Percentiles rank a stretch among this genome's conserved stretches.
phyloP scores from a whole-genome alignment of 2,888 invertebrate genomes.

The Noctua fimbriata region DNA sequence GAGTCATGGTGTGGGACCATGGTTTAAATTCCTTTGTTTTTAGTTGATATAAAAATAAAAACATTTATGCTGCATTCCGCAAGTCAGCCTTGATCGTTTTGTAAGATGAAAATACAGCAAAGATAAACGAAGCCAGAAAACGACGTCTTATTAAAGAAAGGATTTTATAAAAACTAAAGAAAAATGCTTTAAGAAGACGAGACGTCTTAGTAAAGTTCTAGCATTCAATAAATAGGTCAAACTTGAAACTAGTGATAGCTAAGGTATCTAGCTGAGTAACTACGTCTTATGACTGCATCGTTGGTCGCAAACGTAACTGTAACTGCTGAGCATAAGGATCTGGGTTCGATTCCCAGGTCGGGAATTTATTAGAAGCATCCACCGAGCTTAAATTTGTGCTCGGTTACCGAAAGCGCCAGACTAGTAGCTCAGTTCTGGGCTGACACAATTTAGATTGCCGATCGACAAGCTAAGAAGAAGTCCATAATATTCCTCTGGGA shows the following conservation, averaged over 20 bases:
- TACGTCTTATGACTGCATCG: not conserved
- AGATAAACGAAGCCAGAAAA: not conserved
- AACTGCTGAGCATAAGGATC: no score
- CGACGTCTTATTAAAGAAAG: not conserved
- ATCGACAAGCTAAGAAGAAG: not conserved
- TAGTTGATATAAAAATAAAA: constrained; percentile 14
- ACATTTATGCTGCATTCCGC: not conserved
- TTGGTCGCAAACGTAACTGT: no score
- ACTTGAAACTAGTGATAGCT: not conserved
- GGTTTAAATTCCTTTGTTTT: constrained; percentile 47
- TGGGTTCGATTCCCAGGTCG: no score
- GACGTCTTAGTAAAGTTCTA: not conserved
- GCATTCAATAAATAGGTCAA: not conserved
- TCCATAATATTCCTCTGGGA: not conserved
- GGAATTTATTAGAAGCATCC: no score
- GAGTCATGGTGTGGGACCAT: constrained; percentile 55
- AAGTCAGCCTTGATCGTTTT: not conserved
- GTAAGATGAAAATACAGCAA: not conserved
- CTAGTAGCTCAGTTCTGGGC: no score
- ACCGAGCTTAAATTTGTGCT: no score
- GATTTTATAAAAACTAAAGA: not conserved
- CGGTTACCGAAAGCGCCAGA: no score
- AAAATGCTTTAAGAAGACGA: not conserved
- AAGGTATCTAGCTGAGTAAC: not conserved
- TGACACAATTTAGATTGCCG: no score